phyloP scores from a whole-genome alignment of 2,888 invertebrate genomes.

The Galerucella pusilla region DNA sequence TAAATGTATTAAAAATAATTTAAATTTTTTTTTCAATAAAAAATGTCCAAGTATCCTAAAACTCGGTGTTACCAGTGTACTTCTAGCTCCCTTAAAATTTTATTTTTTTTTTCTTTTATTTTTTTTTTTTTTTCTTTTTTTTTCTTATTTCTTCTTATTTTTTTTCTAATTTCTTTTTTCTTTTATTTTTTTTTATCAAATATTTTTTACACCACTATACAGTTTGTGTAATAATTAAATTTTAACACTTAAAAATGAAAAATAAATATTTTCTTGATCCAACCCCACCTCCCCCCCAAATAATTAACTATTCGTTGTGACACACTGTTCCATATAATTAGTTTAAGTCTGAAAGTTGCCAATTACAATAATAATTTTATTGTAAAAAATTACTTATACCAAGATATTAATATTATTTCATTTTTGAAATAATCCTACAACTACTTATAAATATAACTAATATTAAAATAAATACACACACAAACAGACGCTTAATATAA shows the following conservation, averaged over 20 bases:
- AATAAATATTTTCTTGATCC: not conserved
- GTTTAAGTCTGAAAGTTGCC: constrained; percentile 25
- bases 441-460: constrained; percentile 12
- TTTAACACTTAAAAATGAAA: not conserved
- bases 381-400: not conserved
- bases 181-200: too few species aligned
- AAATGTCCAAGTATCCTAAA: too few species aligned
- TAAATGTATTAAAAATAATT: too few species aligned
- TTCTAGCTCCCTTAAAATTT: too few species aligned
- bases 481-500: not conserved
- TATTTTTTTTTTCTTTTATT: too few species aligned
- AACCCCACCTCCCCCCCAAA: not conserved
- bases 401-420: not conserved
- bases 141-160: too few species aligned
- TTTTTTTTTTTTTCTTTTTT: too few species aligned
- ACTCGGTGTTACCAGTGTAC: too few species aligned
- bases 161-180: too few species aligned
- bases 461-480: not conserved
- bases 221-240: too few species aligned
- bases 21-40: too few species aligned
- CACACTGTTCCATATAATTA: constrained; percentile 28
- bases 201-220: not conserved
- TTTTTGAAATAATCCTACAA: constrained; percentile 9
- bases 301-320: constrained; percentile 34
- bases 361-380: constrained; percentile 12